These are phyloP conservation scores for Lota lota DNA, from an alignment of 2,113 vertebrate genomes.

Conservation along the genomic window DNA sequence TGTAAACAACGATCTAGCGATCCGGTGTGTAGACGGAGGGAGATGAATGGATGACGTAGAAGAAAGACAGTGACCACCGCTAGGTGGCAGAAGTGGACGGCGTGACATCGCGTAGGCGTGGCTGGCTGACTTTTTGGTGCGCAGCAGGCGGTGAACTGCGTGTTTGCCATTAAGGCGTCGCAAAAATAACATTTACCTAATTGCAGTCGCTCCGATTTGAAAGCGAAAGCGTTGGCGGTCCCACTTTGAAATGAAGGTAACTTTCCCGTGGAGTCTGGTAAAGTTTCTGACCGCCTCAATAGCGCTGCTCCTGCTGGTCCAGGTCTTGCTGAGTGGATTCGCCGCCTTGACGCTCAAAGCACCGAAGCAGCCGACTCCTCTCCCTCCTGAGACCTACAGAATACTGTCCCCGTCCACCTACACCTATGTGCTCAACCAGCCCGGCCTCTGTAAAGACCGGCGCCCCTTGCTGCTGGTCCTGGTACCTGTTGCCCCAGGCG, in stretches of 20 bases:
- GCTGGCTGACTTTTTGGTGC: too few species aligned
- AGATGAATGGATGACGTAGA: too few species aligned
- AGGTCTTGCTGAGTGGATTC: constrained; percentile 1
- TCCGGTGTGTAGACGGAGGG: too few species aligned
- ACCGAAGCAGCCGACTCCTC: background rate
- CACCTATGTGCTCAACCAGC: constrained; percentile 69
- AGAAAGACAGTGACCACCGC: too few species aligned
- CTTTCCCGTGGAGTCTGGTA: constrained; percentile 3
- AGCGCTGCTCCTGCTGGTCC: constrained; percentile 30
- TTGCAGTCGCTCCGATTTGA: too few species aligned
- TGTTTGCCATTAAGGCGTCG: too few species aligned
- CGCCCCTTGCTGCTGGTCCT: constrained; percentile 75
- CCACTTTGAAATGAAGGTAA: constrained; percentile 25
- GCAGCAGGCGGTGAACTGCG: too few species aligned
- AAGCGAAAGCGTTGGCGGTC: too few species aligned
- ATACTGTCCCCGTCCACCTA: constrained; percentile 60
- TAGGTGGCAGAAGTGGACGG: too few species aligned
- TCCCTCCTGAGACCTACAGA: constrained; percentile 22
- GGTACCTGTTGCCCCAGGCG: constrained; percentile 46
- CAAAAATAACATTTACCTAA: too few species aligned
- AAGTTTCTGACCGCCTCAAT: constrained; percentile 26
- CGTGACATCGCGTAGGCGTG: too few species aligned
- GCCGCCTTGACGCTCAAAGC: background rate
- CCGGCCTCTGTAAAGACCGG: constrained; percentile 38
- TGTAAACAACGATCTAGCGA: too few species aligned